Percentiles rank a stretch among this genome's conserved stretches.
Conservation (phyloP, 1,140 invertebrate genomes). For the Drosophila truncata region DNA sequence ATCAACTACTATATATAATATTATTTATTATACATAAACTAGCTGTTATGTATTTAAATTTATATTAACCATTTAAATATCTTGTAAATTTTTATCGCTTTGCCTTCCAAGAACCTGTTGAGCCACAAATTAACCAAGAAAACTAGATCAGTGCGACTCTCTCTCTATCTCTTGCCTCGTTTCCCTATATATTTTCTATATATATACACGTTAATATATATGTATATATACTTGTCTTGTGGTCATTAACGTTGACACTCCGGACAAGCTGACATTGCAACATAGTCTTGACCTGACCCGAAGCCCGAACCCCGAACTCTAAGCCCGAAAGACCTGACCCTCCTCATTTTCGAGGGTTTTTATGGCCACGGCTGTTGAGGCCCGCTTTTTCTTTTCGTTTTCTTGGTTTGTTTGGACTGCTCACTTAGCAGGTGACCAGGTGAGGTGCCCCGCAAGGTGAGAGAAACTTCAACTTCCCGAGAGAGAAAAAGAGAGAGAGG, state of each 20-base stretch:
- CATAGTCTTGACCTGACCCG: constrained; percentile 18
- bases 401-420: constrained; percentile 17
- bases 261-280: constrained; percentile 23
- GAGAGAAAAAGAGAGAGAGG: background rate
- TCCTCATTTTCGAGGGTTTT: constrained; percentile 28
- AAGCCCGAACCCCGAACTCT: background rate
- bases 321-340: constrained; percentile 29
- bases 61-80: background rate
- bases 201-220: background rate
- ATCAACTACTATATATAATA: background rate
- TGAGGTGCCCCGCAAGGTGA: constrained; percentile 26
- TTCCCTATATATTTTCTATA: constrained; percentile 5
- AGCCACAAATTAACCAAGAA: constrained; percentile 15
- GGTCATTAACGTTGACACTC: constrained; percentile 58
- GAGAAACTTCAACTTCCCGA: background rate
- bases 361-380: constrained; percentile 32
- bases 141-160: constrained; percentile 34
- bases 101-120: constrained; percentile 19
- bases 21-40: background rate
- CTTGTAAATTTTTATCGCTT: background rate
- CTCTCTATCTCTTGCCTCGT: background rate
- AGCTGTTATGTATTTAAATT: background rate
- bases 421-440: constrained; percentile 44
- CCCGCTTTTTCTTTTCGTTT: constrained; percentile 11
- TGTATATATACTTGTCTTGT: constrained; percentile 22